Evolutionary conservation across 2,113 vertebrate genomes (phyloP).

Genomic region (Saccopteryx bilineata): DNA sequence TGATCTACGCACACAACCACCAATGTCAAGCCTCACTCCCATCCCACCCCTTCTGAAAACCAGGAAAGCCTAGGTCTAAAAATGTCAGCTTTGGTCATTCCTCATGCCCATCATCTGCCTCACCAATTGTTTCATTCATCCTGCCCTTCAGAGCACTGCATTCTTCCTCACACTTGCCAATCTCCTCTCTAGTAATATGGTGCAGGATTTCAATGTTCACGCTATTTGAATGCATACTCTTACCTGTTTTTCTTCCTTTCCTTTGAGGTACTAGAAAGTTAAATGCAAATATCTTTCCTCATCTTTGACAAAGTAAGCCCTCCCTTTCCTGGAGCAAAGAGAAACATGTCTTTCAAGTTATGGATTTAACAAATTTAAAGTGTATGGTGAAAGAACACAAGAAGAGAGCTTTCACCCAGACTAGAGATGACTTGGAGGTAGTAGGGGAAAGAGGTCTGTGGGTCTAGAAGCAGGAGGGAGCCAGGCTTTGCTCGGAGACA

Average conservation of each 20-base stretch:
- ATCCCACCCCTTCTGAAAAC: neutral
- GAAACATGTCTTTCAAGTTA: slow-evolving; percentile 56
- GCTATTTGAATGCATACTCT: neutral
- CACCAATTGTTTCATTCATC: neutral
- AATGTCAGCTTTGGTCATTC: neutral
- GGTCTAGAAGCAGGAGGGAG: neutral
- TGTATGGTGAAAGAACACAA: neutral
- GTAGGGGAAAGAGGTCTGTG: neutral
- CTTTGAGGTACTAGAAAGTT: neutral
- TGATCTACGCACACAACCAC: neutral
- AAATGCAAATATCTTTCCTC: slow-evolving; percentile 1
- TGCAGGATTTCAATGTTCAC: neutral
- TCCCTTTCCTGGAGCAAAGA: slow-evolving; percentile 26
- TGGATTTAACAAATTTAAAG: neutral
- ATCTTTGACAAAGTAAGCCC: neutral
- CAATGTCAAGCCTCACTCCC: neutral
- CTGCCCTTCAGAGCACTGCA: neutral
- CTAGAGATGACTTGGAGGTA: neutral
- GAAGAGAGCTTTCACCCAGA: neutral
- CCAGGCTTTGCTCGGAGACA: neutral
- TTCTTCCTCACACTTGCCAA: neutral
- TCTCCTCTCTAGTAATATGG: neutral
- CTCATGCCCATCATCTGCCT: neutral
- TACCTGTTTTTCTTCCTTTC: neutral
- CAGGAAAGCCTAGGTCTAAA: neutral